Percentiles rank a stretch among this genome's conserved stretches.
phyloP scores from a whole-genome alignment of 2,888 invertebrate species.

The Coenonympha arcania region DNA sequence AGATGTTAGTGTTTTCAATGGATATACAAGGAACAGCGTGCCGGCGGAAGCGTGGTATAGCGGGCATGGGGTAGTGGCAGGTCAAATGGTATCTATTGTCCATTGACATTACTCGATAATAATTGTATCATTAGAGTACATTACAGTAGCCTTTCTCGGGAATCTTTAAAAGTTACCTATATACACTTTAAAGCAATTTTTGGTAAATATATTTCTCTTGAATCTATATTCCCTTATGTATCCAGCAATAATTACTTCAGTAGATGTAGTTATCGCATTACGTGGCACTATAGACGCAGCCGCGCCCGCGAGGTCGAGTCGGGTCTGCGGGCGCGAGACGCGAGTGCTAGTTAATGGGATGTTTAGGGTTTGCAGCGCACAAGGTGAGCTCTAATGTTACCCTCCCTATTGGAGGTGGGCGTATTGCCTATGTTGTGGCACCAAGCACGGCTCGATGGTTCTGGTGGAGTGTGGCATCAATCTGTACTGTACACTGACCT shows the following conservation, averaged over 20 bases:
- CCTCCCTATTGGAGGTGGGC: conserved; percentile 75
- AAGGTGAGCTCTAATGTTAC: conserved; percentile 72
- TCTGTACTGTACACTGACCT: conserved; percentile 42
- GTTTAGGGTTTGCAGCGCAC: conserved; percentile 71
- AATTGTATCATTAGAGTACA: conserved; percentile 75
- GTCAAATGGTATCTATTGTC: conserved; percentile 74
- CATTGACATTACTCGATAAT: conserved; percentile 74
- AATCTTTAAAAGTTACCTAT: conserved; percentile 72
- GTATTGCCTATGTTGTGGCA: conserved; percentile 72
- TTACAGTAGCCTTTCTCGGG: conserved; percentile 73
- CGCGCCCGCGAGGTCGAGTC: conserved; percentile 5
- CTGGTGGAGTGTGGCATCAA: conserved; percentile 56
- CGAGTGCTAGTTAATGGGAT: conserved; percentile 50
- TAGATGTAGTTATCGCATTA: conserved; percentile 66
- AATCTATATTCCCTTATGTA: conserved; percentile 73
- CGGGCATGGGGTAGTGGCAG: conserved; percentile 64
- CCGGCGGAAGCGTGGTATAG: conserved; percentile 70
- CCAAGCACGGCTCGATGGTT: conserved; percentile 68
- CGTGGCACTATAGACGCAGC: conserved; percentile 41
- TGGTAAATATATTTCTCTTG: conserved; percentile 73
- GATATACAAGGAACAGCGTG: conserved; percentile 67
- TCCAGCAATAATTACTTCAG: conserved; percentile 73
- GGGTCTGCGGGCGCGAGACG: conserved; percentile 6
- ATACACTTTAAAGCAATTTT: conserved; percentile 70
- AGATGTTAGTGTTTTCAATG: conserved; percentile 68